A percentile compares a stretch with the other conserved stretches of the same genome.
These are phyloP conservation scores for Suillia variegata DNA, from an alignment of 2,888 invertebrate genomes.

Conservation along the genomic window DNA sequence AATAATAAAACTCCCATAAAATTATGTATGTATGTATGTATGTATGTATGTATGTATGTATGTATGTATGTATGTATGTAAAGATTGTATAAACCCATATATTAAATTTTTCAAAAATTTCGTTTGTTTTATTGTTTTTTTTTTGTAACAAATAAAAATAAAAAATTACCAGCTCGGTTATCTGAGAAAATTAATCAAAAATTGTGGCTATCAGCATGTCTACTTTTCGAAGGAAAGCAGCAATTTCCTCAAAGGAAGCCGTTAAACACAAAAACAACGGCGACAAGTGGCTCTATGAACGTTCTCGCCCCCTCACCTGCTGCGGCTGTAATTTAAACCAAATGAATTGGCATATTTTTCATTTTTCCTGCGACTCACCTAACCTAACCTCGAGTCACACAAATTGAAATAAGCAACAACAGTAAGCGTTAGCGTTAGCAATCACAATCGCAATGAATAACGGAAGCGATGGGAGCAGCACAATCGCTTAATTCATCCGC, in stretches of 20 bases:
- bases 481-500: slow-evolving; percentile 52
- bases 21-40: no score
- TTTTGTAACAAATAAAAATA: no score
- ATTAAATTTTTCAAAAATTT: no score
- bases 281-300: slow-evolving; percentile 4
- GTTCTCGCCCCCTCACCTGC: no score
- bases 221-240: neutral
- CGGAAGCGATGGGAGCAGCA: slow-evolving; percentile 6
- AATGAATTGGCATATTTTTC: slow-evolving; percentile 60
- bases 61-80: no score
- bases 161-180: no score
- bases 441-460: neutral
- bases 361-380: slow-evolving; percentile 39
- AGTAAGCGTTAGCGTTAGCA: no score
- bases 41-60: no score
- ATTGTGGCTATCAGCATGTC: slow-evolving; percentile 33
- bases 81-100: no score
- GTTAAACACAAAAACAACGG: slow-evolving; percentile 33
- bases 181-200: slow-evolving; percentile 56
- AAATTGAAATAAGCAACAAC: slow-evolving; percentile 37
- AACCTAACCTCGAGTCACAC: no score
- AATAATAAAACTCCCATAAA: no score
- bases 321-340: slow-evolving; percentile 58
- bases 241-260: slow-evolving; percentile 15
- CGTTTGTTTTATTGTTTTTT: no score